These are phyloP conservation scores for Phallusia fumigata DNA, from an alignment of 23 tunicate species.

Conservation along the genomic window DNA sequence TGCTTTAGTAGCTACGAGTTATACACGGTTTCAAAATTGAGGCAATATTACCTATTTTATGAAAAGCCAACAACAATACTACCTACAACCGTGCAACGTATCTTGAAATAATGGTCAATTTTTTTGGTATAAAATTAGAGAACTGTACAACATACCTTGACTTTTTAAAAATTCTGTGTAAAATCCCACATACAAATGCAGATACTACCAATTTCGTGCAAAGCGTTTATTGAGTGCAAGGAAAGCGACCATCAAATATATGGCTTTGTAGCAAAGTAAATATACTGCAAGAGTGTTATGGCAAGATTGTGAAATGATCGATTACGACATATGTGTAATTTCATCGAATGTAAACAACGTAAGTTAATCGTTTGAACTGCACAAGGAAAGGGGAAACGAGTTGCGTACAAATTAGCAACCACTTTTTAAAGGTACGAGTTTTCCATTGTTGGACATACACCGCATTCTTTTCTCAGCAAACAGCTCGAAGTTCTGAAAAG, in stretches of 20 bases:
- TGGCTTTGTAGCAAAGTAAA: conserved; percentile 7
- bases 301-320: neutral
- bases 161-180: no score
- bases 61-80: no score
- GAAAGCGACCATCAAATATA: neutral
- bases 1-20: no score
- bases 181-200: no score
- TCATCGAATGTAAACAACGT: conserved; percentile 7
- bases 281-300: conserved; percentile 8
- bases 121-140: no score
- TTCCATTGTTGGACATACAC: conserved; percentile 44
- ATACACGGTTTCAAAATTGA: no score
- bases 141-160: no score
- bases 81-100: no score
- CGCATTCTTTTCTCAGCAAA: conserved; percentile 53
- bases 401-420: conserved; percentile 1
- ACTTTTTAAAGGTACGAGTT: conserved; percentile 50
- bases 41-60: no score
- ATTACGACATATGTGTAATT: conserved; percentile 3
- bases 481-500: conserved; percentile 53
- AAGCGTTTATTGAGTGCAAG: conserved; percentile 7
- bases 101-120: no score
- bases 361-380: neutral
- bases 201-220: no score
- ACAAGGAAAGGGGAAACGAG: neutral